Percentiles rank a stretch among this genome's conserved stretches.
Conservation (phyloP, 2,113 vertebrate species). For the Bostrychus sinensis region DNA sequence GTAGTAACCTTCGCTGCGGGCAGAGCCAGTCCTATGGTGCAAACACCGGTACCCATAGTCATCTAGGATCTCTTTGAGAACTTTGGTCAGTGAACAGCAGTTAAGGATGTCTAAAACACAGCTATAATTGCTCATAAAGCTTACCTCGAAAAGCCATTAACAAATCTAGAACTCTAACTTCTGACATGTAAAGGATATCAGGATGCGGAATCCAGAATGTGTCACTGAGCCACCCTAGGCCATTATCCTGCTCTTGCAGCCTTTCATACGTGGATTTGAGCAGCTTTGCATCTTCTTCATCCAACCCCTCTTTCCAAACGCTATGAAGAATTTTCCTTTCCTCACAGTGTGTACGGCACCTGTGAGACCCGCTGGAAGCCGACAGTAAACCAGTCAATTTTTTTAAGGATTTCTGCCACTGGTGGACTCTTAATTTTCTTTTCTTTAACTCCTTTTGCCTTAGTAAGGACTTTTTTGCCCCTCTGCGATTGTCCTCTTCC, state of each 20-base stretch:
- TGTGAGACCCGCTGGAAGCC: slow-evolving; percentile 72
- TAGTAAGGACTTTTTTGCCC: slow-evolving; percentile 30
- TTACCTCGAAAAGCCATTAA: no score
- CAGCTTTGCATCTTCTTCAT: slow-evolving; percentile 91
- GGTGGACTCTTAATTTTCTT: slow-evolving; percentile 76
- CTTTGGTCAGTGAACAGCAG: slow-evolving; percentile 86
- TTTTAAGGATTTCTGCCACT: slow-evolving; percentile 67
- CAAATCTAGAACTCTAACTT: background rate
- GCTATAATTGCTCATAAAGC: background rate
- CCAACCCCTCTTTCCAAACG: slow-evolving; percentile 92
- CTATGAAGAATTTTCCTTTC: slow-evolving; percentile 91
- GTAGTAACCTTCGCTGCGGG: slow-evolving; percentile 96
- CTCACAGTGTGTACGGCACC: slow-evolving; percentile 81
- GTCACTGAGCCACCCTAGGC: slow-evolving; percentile 90
- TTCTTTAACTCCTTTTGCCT: slow-evolving; percentile 80
- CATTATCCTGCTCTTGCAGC: slow-evolving; percentile 85
- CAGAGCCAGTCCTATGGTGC: slow-evolving; percentile 88
- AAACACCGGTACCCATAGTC: slow-evolving; percentile 81
- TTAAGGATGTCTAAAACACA: slow-evolving; percentile 80
- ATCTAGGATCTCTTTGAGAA: slow-evolving; percentile 82
- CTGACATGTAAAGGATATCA: slow-evolving; percentile 89
- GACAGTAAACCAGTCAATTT: slow-evolving; percentile 58
- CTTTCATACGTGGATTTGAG: slow-evolving; percentile 87
- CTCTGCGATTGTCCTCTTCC: slow-evolving; percentile 42
- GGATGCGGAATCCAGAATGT: slow-evolving; percentile 93